Percentiles rank a stretch among this genome's conserved stretches.
phyloP scores from a whole-genome alignment of 30 jellyfish, hydroid and myxozoan genomes.

The Haliclystus octoradiatus region DNA sequence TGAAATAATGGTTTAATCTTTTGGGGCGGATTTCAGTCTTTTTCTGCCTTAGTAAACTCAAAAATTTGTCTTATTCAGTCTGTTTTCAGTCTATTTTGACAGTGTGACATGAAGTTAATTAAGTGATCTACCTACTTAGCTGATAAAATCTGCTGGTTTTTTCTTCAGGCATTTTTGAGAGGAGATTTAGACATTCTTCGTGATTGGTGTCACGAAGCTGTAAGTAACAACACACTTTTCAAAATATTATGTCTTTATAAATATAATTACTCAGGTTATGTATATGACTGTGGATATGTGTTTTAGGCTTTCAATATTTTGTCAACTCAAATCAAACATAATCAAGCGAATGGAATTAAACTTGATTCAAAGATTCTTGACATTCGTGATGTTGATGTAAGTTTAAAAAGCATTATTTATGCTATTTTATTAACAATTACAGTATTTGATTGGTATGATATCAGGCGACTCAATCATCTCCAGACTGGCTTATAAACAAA shows the following conservation, averaged over 20 bases:
- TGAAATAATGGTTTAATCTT: no score
- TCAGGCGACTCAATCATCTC: no score
- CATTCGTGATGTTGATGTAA: conserved; percentile 80
- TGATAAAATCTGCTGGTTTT: no score
- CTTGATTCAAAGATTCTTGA: conserved; percentile 68
- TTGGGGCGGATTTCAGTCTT: no score
- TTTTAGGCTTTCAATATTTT: conserved; percentile 68
- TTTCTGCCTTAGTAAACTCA: no score
- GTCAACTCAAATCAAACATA: conserved; percentile 75
- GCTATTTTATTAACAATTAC: not conserved
- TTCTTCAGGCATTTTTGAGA: conserved; percentile 63
- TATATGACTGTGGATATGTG: not conserved
- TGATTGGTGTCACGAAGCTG: conserved; percentile 99
- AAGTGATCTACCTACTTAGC: no score
- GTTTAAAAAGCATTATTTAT: not conserved
- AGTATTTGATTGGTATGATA: no score
- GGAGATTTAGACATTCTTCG: conserved; percentile 77
- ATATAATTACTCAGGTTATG: not conserved
- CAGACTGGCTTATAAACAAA: no score
- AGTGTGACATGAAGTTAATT: not conserved
- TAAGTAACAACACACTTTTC: conserved; percentile 14
- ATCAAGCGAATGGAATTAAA: conserved; percentile 40
- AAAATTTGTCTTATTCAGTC: no score
- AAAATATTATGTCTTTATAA: no score
- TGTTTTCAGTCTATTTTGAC: no score